A percentile compares a stretch with the other conserved stretches of the same genome.
Evolutionary conservation across 2,113 vertebrate species (phyloP).

Genomic region (Nicator chloris): DNA sequence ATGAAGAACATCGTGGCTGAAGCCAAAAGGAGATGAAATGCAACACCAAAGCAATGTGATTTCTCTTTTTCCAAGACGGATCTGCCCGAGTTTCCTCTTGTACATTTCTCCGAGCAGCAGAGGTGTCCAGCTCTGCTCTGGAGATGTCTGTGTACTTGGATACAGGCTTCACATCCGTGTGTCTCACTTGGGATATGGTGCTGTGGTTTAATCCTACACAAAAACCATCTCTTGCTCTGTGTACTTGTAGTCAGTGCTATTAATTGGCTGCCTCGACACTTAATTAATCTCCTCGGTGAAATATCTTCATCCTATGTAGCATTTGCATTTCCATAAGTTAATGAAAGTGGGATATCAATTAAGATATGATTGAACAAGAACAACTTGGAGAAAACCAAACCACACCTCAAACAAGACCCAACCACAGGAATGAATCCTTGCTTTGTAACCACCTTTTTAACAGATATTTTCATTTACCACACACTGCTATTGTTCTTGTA

Average conservation of each 20-base stretch:
- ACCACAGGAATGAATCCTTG: neutral
- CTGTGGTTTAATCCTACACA: neutral
- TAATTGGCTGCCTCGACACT: neutral
- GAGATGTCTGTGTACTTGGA: rapidly evolving
- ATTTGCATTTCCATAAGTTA: neutral
- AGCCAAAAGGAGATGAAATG: neutral
- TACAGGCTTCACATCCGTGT: neutral
- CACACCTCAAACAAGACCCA: neutral
- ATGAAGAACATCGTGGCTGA: neutral
- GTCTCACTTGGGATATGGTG: rapidly evolving
- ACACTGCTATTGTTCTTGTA: neutral
- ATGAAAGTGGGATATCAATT: neutral
- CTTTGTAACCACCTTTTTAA: neutral
- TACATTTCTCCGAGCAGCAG: neutral
- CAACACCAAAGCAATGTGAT: neutral
- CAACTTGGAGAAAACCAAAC: neutral
- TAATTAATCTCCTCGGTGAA: constrained; percentile 1
- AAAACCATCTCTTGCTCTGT: neutral
- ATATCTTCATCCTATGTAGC: neutral
- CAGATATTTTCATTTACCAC: neutral
- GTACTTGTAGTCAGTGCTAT: neutral
- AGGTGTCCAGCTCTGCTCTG: neutral
- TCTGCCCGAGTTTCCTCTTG: neutral
- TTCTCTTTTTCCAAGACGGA: neutral
- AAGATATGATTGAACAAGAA: neutral